Evolutionary conservation across 2,797 vertebrate genomes (phyloP).

Genomic region (Pseudocheirus occidentalis): DNA sequence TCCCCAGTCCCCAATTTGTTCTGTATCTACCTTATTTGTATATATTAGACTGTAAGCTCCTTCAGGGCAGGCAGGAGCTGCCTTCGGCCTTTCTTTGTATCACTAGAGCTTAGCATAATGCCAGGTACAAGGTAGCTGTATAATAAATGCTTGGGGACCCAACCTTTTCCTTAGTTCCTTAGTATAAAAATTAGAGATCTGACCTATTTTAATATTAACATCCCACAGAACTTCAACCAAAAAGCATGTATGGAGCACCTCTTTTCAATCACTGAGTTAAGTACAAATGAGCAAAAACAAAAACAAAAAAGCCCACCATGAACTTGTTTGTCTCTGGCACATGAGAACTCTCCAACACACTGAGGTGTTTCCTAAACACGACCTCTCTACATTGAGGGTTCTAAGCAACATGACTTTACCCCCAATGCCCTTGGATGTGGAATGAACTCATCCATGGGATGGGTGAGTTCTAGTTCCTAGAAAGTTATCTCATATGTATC

Average conservation of each 20-base stretch:
- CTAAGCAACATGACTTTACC: neutral
- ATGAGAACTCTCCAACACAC: neutral
- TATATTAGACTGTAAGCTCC: neutral
- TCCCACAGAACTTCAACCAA: too few relatives aligned
- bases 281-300: neutral
- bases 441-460: neutral
- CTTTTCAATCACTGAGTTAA: neutral
- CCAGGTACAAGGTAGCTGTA: too few relatives aligned
- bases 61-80: neutral
- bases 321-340: neutral
- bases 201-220: neutral
- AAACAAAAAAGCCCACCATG: neutral
- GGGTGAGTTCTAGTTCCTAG: neutral
- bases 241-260: neutral
- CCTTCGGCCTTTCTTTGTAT: neutral
- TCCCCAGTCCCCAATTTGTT: neutral
- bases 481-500: neutral
- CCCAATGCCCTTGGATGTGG: too few relatives aligned
- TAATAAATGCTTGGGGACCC: too few relatives aligned
- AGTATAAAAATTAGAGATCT: neutral
- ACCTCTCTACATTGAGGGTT: neutral
- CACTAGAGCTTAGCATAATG: neutral
- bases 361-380: neutral
- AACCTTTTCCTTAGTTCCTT: neutral
- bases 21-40: neutral